Evolutionary conservation across 2,888 invertebrate genomes (phyloP).

Genomic region (Bugula neritina): DNA sequence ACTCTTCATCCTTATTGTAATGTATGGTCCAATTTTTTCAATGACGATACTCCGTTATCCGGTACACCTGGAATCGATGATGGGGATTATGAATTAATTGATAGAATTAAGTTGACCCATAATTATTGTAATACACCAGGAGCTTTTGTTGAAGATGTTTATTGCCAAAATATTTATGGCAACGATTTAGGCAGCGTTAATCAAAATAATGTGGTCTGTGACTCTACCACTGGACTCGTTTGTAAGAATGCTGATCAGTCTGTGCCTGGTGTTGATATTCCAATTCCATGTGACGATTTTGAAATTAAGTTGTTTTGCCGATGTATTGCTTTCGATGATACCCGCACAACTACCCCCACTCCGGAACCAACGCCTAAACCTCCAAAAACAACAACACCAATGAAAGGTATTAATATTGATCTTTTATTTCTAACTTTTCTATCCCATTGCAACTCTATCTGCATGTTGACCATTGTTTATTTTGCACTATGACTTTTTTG

Average conservation of each 20-base stretch:
- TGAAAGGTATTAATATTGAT: too few relatives aligned
- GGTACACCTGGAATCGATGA: not conserved
- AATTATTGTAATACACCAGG: not conserved
- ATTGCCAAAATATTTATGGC: not conserved
- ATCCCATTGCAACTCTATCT: too few relatives aligned
- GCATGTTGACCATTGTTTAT: too few relatives aligned
- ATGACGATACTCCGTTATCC: not conserved
- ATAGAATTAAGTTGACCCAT: not conserved
- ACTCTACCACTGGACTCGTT: conserved; percentile 64
- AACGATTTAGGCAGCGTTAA: not conserved
- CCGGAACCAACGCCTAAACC: not conserved
- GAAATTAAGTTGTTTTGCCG: conserved; percentile 44
- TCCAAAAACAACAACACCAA: not conserved
- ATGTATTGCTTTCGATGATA: conserved; percentile 29
- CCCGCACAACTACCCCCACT: conserved; percentile 29
- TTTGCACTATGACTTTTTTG: not conserved
- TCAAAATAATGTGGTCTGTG: conserved; percentile 35
- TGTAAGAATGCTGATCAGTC: conserved; percentile 2
- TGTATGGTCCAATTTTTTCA: conserved; percentile 11
- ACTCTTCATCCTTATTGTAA: not conserved
- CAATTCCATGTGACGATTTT: conserved; percentile 40
- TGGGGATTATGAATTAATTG: conserved; percentile 12
- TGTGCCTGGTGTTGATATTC: not conserved
- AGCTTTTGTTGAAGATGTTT: not conserved
- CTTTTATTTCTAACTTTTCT: too few relatives aligned